These are phyloP conservation scores for Margarornis squamiger DNA, from an alignment of 2,797 vertebrate genomes.

Conservation along the genomic window DNA sequence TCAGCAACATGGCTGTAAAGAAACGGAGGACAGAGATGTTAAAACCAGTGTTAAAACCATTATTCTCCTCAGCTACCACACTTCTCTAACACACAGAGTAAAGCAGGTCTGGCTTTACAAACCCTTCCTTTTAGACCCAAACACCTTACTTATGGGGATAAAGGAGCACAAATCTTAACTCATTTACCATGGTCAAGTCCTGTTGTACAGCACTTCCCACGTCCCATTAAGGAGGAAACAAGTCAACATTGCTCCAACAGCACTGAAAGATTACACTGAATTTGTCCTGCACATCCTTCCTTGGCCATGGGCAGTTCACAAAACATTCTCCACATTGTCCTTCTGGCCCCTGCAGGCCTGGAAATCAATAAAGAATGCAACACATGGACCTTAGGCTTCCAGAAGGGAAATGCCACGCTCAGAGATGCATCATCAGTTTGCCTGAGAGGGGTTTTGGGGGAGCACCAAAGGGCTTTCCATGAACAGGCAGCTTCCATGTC, in stretches of 20 bases:
- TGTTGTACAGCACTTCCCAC: background rate
- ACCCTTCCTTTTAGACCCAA: background rate
- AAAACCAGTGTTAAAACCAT: background rate
- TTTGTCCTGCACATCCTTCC: background rate
- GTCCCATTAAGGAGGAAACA: background rate
- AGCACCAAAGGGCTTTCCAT: background rate
- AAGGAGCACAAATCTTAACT: background rate
- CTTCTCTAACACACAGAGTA: background rate
- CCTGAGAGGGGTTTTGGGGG: background rate
- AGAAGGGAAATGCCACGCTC: background rate
- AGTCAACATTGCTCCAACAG: background rate
- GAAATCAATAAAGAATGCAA: background rate
- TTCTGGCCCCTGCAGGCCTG: background rate
- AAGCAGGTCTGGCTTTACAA: background rate
- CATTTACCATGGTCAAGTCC: background rate
- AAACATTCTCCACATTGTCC: background rate
- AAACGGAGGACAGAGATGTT: background rate
- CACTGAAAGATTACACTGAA: background rate
- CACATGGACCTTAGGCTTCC: background rate
- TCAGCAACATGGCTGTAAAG: constrained; percentile 58
- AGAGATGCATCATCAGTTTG: background rate
- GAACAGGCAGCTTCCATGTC: background rate
- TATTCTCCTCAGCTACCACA: background rate
- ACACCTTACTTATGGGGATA: background rate
- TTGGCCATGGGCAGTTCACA: background rate